Evolutionary conservation across 2,888 invertebrate genomes (phyloP), one percentile per base, ranked within the genome.

Genomic region (Drymonia ruficornis): DNA sequence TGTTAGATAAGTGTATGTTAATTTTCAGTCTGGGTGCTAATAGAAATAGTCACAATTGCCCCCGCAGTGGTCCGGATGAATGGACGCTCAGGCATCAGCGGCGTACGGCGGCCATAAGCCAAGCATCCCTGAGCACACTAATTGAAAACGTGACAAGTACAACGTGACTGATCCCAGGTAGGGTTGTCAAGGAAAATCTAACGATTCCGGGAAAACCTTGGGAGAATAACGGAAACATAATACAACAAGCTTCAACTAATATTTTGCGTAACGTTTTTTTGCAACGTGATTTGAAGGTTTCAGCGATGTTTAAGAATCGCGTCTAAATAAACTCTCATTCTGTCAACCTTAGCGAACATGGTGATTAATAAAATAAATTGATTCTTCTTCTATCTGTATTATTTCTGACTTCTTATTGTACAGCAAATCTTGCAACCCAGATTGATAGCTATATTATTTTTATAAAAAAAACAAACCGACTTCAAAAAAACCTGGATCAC

Each of bases 121-220:
- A 67, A 73, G 72, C 74, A 69, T 73, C 73, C 73, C 61, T 75
- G 80, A 80, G 76, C 78, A 80, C 76, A 81, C 87, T 89, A 89
- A 90, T 89, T 88, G 87, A 87, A 89, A 88, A 89, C 90, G 89
- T 89, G 89, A 87, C 84, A 73, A 70, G 71, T 70, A 72, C 76
- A 65, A 74, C 65, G 69, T 65, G 71, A 66, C 70, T 67, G 72
- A 73, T 72, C 71, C 58, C 65, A 55, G 59, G 58, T 63, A 67
- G 66, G 65, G 68, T 58, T 77, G 72, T 55, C 69, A 49, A 50
- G 51, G 59, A 43, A 56, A 59, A 50, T 51, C 48, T 49, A 56
- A 52, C 23, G 29, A 46, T 12, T 12, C 23, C n/a, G 18, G 19
- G 19, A 15, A 44, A 23, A 2, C 13, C 28, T 44, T 44, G 12